Conservation (phyloP, 1,140 invertebrate species). For the Sarcophaga bullata region DNA sequence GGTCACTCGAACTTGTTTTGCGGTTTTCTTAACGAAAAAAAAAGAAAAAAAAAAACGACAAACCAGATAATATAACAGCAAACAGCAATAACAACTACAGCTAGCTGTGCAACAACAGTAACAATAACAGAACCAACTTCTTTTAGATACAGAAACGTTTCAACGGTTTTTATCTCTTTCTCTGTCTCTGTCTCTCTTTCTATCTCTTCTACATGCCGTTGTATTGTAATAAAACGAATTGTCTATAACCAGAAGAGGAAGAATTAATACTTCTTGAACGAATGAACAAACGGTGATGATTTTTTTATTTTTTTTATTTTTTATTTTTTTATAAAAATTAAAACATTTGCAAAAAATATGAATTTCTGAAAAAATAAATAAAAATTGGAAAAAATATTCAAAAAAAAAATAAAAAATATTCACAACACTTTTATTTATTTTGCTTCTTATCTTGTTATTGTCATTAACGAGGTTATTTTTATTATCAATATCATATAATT, state of each 20-base stretch:
- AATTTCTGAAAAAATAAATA: background rate
- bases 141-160: background rate
- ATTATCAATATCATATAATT: background rate
- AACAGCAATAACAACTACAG: constrained; percentile 29
- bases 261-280: background rate
- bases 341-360: background rate
- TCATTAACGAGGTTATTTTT: constrained; percentile 42
- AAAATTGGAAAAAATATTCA: too few relatives aligned
- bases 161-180: background rate
- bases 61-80: constrained; percentile 9
- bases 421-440: constrained; percentile 20
- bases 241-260: background rate
- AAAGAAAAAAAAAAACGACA: constrained; percentile 10
- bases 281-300: background rate
- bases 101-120: background rate
- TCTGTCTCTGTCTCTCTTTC: too few relatives aligned
- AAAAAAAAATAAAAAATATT: too few relatives aligned
- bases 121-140: background rate
- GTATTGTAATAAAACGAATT: background rate
- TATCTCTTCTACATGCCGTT: background rate
- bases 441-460: constrained; percentile 2
- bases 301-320: background rate
- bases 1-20: constrained; percentile 48
- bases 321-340: background rate
- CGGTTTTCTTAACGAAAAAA: constrained; percentile 5